A percentile compares a stretch with the other conserved stretches of the same genome.
These are phyloP conservation scores for Siniperca obscura DNA, from an alignment of 2,797 vertebrate genomes.

Conservation along the genomic window DNA sequence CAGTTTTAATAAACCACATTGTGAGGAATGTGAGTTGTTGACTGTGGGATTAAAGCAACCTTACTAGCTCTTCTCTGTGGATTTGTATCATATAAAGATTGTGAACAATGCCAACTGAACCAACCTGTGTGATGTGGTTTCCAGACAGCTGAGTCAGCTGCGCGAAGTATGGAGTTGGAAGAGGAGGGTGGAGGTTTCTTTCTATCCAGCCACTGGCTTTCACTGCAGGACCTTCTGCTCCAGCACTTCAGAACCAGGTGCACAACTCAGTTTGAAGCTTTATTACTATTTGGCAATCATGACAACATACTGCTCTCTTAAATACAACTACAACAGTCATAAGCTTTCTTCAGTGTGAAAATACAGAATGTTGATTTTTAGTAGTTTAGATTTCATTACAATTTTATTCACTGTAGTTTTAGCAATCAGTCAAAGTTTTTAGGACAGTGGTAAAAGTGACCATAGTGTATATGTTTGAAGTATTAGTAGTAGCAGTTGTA, in stretches of 20 bases:
- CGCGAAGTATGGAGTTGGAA: conserved; percentile 65
- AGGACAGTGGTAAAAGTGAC: background rate
- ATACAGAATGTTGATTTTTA: background rate
- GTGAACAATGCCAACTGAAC: background rate
- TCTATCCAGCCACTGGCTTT: conserved; percentile 34
- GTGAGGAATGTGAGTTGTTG: background rate
- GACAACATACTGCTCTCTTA: background rate
- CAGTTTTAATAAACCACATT: background rate
- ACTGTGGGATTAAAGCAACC: conserved; percentile 16
- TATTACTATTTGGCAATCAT: background rate
- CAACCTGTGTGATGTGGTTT: conserved; percentile 20
- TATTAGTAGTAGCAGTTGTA: background rate
- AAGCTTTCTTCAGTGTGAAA: background rate
- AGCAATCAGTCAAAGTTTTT: background rate
- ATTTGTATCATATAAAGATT: background rate
- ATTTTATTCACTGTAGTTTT: background rate
- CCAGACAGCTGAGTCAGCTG: conserved; percentile 58
- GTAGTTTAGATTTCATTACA: background rate
- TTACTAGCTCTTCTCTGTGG: background rate
- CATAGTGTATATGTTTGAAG: background rate
- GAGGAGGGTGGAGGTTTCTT: conserved; percentile 37
- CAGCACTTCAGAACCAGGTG: conserved; percentile 68
- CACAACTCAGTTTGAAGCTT: background rate
- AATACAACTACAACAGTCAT: no score
- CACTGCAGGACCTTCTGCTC: conserved; percentile 64